A percentile compares a stretch with the other conserved stretches of the same genome.
These are phyloP conservation scores for Platycnemis pennipes DNA, from an alignment of 2,888 invertebrate species.

Conservation along the genomic window DNA sequence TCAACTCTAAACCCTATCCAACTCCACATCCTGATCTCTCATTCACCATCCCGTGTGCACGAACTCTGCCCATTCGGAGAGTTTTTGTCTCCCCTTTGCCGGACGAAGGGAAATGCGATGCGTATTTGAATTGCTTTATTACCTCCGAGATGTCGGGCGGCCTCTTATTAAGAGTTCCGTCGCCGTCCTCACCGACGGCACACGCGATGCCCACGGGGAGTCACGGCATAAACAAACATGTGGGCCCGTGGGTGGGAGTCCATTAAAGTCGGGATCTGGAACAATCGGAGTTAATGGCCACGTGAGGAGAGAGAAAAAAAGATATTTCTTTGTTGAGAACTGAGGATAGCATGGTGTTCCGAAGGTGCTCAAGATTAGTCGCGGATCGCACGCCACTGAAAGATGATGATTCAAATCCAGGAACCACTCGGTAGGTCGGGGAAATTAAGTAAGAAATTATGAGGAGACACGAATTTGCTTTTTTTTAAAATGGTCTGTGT, in stretches of 20 bases:
- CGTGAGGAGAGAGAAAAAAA: not conserved
- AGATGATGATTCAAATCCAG: not conserved
- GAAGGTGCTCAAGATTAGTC: conserved; percentile 18
- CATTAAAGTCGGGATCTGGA: not conserved
- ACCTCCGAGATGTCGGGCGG: conserved; percentile 23
- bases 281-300: conserved; percentile 12
- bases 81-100: not conserved
- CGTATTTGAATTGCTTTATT: conserved; percentile 54
- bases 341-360: not conserved
- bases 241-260: not conserved
- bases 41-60: not conserved
- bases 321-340: not conserved
- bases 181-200: not conserved
- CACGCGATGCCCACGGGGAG: conserved; percentile 39
- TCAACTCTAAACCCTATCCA: not conserved
- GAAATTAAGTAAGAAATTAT: not conserved
- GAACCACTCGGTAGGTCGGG: not conserved
- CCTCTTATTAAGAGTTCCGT: conserved; percentile 28
- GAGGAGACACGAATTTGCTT: not conserved
- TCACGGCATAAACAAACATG: conserved; percentile 13
- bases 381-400: not conserved
- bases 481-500: not conserved
- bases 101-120: not conserved
- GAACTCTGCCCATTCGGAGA: not conserved
- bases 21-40: not conserved